Evolutionary conservation across 2,888 invertebrate species (phyloP).

Genomic region (Polydrusus cervinus): DNA sequence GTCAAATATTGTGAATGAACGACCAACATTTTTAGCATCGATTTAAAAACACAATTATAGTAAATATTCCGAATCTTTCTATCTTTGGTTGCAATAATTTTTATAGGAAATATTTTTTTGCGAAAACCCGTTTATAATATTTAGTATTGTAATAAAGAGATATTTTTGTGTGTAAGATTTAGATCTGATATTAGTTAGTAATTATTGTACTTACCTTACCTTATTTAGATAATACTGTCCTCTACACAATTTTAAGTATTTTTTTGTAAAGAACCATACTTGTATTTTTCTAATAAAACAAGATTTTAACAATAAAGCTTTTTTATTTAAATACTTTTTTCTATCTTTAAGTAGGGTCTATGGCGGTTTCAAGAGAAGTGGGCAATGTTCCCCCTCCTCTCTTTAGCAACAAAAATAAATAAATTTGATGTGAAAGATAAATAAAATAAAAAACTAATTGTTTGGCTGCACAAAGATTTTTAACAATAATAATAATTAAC

Average conservation of each 20-base stretch:
- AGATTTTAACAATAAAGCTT: slow-evolving; percentile 11
- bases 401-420: no score
- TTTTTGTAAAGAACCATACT: slow-evolving; percentile 32
- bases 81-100: slow-evolving; percentile 16
- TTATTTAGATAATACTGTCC: slow-evolving; percentile 16
- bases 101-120: background rate
- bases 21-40: background rate
- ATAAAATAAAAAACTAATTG: no score
- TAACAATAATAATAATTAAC: no score
- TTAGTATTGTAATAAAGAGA: background rate
- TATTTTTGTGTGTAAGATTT: slow-evolving; percentile 10
- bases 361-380: no score
- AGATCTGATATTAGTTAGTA: slow-evolving; percentile 33
- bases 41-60: background rate
- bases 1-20: background rate
- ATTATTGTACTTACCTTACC: slow-evolving; percentile 27
- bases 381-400: no score
- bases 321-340: background rate
- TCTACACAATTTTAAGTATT: slow-evolving; percentile 8
- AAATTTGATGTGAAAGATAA: no score
- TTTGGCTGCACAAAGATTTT: no score
- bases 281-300: slow-evolving; percentile 47
- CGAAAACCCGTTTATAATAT: background rate
- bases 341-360: background rate
- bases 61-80: background rate